Conservation (phyloP, 64 coral and sea anemone genomes). For the Cladopsammia gracilis region DNA sequence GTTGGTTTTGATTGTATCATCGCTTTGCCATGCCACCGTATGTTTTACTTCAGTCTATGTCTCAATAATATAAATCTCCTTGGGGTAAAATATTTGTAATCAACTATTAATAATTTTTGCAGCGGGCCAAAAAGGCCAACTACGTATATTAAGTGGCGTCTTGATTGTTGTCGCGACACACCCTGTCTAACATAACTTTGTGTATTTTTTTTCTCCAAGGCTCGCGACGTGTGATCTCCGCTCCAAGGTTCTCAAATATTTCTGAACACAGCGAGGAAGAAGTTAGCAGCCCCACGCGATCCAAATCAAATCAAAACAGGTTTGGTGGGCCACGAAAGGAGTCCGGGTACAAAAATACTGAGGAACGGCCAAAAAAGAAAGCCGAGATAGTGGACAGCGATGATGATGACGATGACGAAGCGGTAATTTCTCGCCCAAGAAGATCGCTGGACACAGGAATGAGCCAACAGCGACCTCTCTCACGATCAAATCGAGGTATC, state of each 20-base stretch:
- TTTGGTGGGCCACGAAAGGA: not conserved
- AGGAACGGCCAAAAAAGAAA: not conserved
- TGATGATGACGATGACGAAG: slow-evolving; percentile 25
- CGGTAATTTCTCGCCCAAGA: not conserved
- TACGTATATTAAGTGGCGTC: not conserved
- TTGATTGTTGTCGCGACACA: not conserved
- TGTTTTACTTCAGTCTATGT: too few species aligned
- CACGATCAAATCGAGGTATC: not conserved
- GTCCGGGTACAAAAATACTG: not conserved
- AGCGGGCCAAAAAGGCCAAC: too few species aligned
- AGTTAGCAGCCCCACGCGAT: not conserved
- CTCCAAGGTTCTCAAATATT: slow-evolving; percentile 38
- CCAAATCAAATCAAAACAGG: not conserved
- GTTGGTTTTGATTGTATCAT: too few species aligned
- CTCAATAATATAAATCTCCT: too few species aligned
- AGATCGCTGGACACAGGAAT: slow-evolving; percentile 33
- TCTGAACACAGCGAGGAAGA: slow-evolving; percentile 40
- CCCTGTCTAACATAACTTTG: not conserved
- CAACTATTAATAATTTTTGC: too few species aligned
- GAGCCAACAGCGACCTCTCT: slow-evolving; percentile 2
- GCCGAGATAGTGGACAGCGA: slow-evolving; percentile 38
- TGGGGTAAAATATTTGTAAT: too few species aligned
- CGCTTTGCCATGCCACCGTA: too few species aligned
- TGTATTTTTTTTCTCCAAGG: not conserved
- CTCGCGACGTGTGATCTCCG: slow-evolving; percentile 18